Evolutionary conservation across 2,113 vertebrate genomes (phyloP), one percentile per base, ranked within the genome.

Genomic region (Archilochus colubris): DNA sequence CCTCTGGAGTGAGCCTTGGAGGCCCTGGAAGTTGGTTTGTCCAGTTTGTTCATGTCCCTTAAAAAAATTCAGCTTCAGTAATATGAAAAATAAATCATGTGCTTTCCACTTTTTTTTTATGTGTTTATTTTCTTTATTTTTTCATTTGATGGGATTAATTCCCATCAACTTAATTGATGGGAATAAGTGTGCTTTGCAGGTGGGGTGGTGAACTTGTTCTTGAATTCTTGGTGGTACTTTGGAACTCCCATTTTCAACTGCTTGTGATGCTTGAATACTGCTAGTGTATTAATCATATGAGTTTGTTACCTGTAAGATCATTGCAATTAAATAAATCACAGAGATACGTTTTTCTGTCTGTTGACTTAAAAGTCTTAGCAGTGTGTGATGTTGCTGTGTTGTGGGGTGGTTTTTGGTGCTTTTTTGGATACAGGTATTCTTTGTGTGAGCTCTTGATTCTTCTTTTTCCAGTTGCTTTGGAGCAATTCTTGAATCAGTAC

Each of bases 311-410:
- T 57, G 10, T 57, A 40, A 53, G 51, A 40, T 44, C 7, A 17
- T 43, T 54, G 24, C 4, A 46, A 22, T 78, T 22, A 50, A 73
- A 40, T 12, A 14, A 50, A 8, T 36, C 7, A 15, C 23, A 14
- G 10, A 44, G 12, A 8, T 3, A 13, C 2, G 2, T 84, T 27
- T 54, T 62, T 46, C 8, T 70, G 4, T 43, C 13, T 0, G 0
- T 27, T 61, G 31, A 5, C 6, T 76, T 8, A 27, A 86, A 8
- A 9, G 6, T 21, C 4, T 13, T 40, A 40, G 40, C 40, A 40
- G 40, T 40, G 40, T 12, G 11, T 40, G 40, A 40, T 40, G 40
- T 13, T 46, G 53, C 28, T 66, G n/a, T 69, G n/a, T 64, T 74
- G 68, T 36, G 11, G 40, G 14, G 3, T 38, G 11, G 12, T 10